These are phyloP conservation scores for Microtus oregoni DNA, from an alignment of 2,113 vertebrate genomes.

Conservation along the genomic window DNA sequence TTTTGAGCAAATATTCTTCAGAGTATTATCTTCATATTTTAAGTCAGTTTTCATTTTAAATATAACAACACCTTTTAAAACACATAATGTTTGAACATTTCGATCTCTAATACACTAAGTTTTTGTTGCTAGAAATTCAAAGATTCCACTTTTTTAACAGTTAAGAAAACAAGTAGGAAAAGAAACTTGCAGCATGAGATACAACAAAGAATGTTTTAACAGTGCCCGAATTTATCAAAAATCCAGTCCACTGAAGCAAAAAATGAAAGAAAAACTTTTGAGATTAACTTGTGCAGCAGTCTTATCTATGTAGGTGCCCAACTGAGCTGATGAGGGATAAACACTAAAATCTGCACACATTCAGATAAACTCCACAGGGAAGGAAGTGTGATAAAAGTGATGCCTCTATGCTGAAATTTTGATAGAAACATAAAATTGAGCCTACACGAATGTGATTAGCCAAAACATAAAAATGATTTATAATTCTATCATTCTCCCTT, in stretches of 20 bases:
- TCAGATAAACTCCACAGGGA: slow-evolving; percentile 16
- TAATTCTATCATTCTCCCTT: background rate
- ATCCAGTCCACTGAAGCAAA: background rate
- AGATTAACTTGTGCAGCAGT: background rate
- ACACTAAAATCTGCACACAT: background rate
- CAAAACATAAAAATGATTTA: background rate
- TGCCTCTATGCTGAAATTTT: background rate
- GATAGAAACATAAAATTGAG: background rate
- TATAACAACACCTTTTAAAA: background rate
- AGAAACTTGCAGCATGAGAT: background rate
- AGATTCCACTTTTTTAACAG: background rate
- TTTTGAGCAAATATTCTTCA: background rate
- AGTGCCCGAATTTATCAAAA: background rate
- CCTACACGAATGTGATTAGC: background rate
- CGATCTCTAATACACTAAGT: background rate
- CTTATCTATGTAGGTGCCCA: background rate
- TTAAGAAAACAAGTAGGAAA: background rate
- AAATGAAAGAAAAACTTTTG: background rate
- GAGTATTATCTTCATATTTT: background rate
- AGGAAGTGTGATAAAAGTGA: background rate
- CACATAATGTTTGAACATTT: background rate
- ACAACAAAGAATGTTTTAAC: background rate
- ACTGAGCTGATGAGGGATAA: background rate
- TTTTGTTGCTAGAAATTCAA: background rate
- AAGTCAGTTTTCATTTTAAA: background rate